Evolutionary conservation across 2,113 vertebrate species (phyloP).

Genomic region (Zeus faber): DNA sequence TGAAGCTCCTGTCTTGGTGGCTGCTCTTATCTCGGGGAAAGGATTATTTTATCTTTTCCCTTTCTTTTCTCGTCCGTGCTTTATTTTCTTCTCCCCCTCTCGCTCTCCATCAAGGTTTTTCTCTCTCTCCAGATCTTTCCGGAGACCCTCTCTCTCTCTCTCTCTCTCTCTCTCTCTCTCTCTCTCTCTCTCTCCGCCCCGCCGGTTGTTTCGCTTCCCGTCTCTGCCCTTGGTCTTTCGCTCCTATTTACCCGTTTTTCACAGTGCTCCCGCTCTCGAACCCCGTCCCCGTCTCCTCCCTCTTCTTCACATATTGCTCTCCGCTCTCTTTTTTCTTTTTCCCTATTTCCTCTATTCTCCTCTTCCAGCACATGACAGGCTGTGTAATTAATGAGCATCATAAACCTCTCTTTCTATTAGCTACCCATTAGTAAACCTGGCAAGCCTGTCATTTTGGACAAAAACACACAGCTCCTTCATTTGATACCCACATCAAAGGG

Average conservation of each 20-base stretch:
- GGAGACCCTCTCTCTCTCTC: slow-evolving; percentile 32
- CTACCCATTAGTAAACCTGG: slow-evolving; percentile 93
- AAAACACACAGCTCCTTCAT: slow-evolving; percentile 92
- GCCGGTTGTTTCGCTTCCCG: background rate
- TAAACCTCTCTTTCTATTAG: slow-evolving; percentile 95
- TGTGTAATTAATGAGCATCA: slow-evolving; percentile 95
- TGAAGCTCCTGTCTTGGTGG: slow-evolving; percentile 91
- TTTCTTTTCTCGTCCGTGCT: slow-evolving; percentile 22
- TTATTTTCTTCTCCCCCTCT: background rate
- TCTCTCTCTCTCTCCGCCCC: slow-evolving; percentile 24
- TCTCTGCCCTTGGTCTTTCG: background rate
- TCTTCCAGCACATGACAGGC: slow-evolving; percentile 86
- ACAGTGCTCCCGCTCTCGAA: background rate
- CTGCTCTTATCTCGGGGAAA: slow-evolving; percentile 88
- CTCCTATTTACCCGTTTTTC: background rate
- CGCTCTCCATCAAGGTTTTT: slow-evolving; percentile 10
- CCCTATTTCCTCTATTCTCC: slow-evolving; percentile 50
- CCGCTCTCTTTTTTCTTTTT: slow-evolving; percentile 2
- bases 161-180: slow-evolving; percentile 15
- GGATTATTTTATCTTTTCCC: slow-evolving; percentile 76
- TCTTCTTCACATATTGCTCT: slow-evolving; percentile 39
- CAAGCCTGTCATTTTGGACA: slow-evolving; percentile 93
- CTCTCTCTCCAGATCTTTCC: slow-evolving; percentile 54
- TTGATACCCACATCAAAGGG: slow-evolving; percentile 95
- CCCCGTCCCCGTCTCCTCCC: slow-evolving; percentile 18